phyloP scores from a whole-genome alignment of 2,888 invertebrate species.

The Ariolimax columbianus region DNA sequence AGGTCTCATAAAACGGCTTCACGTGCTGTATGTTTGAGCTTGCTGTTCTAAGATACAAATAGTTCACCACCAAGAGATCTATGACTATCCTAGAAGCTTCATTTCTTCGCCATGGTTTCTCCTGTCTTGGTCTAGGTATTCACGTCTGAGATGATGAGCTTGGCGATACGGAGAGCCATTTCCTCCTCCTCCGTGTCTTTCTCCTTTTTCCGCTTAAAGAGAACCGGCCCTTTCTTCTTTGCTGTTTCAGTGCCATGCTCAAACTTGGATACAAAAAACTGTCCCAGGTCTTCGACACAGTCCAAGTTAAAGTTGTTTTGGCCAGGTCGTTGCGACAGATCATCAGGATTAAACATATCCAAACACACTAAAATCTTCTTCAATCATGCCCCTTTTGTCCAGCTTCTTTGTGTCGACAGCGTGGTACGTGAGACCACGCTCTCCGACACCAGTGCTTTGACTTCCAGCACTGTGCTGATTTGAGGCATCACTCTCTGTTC shows the following conservation, averaged over 20 bases:
- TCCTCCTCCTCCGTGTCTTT: constrained; percentile 91
- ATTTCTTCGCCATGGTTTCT: constrained; percentile 48
- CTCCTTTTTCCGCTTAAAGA: too few relatives aligned
- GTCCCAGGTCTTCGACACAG: too few relatives aligned
- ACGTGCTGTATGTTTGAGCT: too few relatives aligned
- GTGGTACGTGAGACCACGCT: constrained; percentile 86
- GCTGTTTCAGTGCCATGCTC: too few relatives aligned
- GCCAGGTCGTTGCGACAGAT: constrained; percentile 87
- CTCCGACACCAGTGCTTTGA: constrained; percentile 69
- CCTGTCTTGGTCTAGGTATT: constrained; percentile 80
- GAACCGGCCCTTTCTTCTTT: too few relatives aligned
- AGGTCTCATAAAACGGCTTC: too few relatives aligned
- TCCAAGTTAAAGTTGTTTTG: too few relatives aligned
- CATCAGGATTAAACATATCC: constrained; percentile 86
- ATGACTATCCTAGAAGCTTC: constrained; percentile 5
- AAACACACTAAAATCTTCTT: constrained; percentile 72
- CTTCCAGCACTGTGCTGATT: constrained; percentile 83
- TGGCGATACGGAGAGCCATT: constrained; percentile 97
- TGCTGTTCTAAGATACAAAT: too few relatives aligned
- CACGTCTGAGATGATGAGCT: constrained; percentile 97
- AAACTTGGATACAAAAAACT: too few relatives aligned
- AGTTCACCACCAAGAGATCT: too few relatives aligned
- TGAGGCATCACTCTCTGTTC: constrained; percentile 80
- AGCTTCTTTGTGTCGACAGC: constrained; percentile 82
- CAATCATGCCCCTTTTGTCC: constrained; percentile 59